phyloP scores from a whole-genome alignment of 2,888 invertebrate species.

The Syritta pipiens region DNA sequence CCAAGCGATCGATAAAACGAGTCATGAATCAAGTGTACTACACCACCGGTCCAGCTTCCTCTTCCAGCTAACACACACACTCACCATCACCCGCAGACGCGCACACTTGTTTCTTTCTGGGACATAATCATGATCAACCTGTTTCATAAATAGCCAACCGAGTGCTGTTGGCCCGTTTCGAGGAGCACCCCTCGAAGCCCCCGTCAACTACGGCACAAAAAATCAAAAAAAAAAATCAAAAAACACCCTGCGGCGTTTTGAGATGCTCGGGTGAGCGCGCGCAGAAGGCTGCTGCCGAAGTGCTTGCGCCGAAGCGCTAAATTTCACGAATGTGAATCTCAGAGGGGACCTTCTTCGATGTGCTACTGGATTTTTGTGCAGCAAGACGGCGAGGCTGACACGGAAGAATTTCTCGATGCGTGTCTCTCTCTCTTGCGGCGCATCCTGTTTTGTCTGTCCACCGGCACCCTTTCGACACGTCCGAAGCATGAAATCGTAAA shows the following conservation, averaged over 20 bases:
- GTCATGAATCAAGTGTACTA: constrained; percentile 44
- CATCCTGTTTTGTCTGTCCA: constrained; percentile 25
- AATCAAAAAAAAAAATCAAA: constrained; percentile 4
- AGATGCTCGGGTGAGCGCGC: constrained; percentile 48
- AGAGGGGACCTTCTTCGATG: constrained; percentile 26
- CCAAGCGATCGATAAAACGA: constrained; percentile 39
- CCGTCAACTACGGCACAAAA: too few relatives aligned
- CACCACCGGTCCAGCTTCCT: constrained; percentile 35
- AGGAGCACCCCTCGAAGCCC: too few relatives aligned
- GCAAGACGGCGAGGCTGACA: constrained; percentile 1
- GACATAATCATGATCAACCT: constrained; percentile 68
- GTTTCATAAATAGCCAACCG: constrained; percentile 61
- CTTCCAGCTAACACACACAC: neutral
- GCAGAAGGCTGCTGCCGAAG: constrained; percentile 27
- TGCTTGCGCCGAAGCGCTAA: constrained; percentile 44
- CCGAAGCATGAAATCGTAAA: constrained; percentile 29
- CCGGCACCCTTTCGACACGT: constrained; percentile 19
- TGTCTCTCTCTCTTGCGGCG: neutral
- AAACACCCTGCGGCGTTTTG: constrained; percentile 20
- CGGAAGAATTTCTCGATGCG: constrained; percentile 27
- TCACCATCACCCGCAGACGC: neutral
- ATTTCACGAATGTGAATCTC: constrained; percentile 23
- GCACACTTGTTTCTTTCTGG: constrained; percentile 49
- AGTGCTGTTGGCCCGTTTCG: constrained; percentile 46
- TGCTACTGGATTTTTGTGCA: constrained; percentile 54